Evolutionary conservation across 2,113 vertebrate genomes (phyloP), one percentile per base, ranked within the genome.

Genomic region (Macaca mulatta): DNA sequence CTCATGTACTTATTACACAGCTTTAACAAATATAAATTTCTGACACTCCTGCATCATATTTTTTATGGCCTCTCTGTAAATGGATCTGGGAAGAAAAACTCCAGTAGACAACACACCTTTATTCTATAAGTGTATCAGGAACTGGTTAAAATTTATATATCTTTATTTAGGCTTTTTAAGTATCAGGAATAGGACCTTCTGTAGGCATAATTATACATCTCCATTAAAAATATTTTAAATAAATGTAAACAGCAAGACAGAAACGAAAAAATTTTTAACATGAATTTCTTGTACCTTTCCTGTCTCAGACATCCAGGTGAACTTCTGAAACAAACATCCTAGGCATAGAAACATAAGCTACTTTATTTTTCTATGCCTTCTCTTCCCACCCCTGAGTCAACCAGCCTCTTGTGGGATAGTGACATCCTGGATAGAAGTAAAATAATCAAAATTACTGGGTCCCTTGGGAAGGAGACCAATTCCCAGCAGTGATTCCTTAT

Each of bases 151-250:
- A 89, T 59, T 90, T 93, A 78, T 35, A 55, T 20, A 80, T 80
- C 59, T 59, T 82, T 52, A 74, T 48, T 70, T 82, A 78, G 22
- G 59, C 86, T 86, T 81, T 6, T 61, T 70, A 75, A 64, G 57
- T 43, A 50, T 83, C 25, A 70, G 22, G 61, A 94, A 55, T 69
- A 48, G 67, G 55, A 52, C 11, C 11, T 81, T 91, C 57, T 77
- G 4, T 78, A 55, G 27, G 11, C 25, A 61, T 78, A 90, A 90
- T 50, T 77, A 25, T 43, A 69, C 11, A 30, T 32, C 22, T 93
- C 87, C 32, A 43, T 55, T 92, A 70, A 43, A 83, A 92, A 90
- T 83, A 69, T 72, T 96, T 94, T 87, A 77, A 87, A 48, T 92
- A 87, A 93, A 70, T 82, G 1, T 88, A 96, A 94, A 83, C 18